These are phyloP conservation scores for Myotis yumanensis DNA, from an alignment of 2,113 vertebrate species.

Conservation along the genomic window DNA sequence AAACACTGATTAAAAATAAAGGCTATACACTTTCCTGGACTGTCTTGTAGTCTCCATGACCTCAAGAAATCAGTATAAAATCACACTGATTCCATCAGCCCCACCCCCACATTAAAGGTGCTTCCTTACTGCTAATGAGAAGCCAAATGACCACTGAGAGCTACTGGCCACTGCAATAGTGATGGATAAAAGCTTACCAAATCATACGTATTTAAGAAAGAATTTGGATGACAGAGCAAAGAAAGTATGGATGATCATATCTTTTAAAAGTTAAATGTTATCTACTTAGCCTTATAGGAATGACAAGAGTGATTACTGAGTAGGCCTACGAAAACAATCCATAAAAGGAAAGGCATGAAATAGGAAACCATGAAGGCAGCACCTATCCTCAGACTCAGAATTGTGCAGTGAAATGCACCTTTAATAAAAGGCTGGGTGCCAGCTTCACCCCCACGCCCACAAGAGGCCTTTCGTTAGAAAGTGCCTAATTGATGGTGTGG, in stretches of 20 bases:
- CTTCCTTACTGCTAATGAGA: not conserved
- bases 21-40: not conserved
- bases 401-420: not conserved
- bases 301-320: not conserved
- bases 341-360: not conserved
- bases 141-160: not conserved
- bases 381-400: not conserved
- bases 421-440: not conserved
- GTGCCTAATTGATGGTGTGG: not conserved
- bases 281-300: not conserved
- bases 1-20: not conserved
- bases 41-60: not conserved
- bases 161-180: not conserved
- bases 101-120: not conserved
- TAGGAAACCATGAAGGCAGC: not conserved
- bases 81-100: not conserved
- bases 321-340: not conserved
- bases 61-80: conserved; percentile 8
- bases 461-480: not conserved
- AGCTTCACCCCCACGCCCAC: not conserved
- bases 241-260: not conserved
- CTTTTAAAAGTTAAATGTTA: not conserved
- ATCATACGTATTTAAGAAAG: not conserved
- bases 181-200: not conserved
- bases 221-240: not conserved